Evolutionary conservation across 2,113 vertebrate genomes (phyloP), one percentile per base, ranked within the genome.

Genomic region (Willisornis vidua): DNA sequence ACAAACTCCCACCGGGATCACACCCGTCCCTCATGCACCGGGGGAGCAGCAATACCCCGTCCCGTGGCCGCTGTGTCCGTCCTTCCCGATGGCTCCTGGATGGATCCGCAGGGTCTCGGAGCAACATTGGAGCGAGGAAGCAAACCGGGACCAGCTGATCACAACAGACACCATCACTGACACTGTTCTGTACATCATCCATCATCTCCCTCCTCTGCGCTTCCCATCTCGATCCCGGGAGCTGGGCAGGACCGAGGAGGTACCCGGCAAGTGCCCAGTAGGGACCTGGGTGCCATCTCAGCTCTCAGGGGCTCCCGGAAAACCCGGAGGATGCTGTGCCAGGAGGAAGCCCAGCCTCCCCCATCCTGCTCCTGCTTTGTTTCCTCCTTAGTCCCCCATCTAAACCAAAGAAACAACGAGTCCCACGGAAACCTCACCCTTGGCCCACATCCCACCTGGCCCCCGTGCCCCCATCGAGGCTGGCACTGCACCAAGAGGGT

Each of bases 361-460:
- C 37, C 3, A 1, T 12, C 39, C 48, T 1, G 2, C 67, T 61
- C 76, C 80, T 4, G 43, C 85, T 70, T 85, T 41, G 39, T 12
- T 31, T 28, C 39, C 57, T 29, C 54, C 37, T 46, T 22, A 67
- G 49, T 14, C 63, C 59, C 29, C 23, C 62, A 31, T 82, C 24
- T 33, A 95, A 95, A 94, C 95, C 95, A 95, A 96, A 95, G 94
- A 96, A 88, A 39, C 43, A 88, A 39, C 43, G 16, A 28, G 52
- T 22, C 81, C 85, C 37, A 19, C 0, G 4, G 59, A 65, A 77
- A 74, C 75, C 76, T 49, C 35, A 4, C 33, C 65, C 74, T 29
- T 28, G 59, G 31, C 61, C 63, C 48, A 18, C 1, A 1, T 19
- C 66, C 61, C 62, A 19, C 31, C 45, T n/a, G 20, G 25, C 14